A percentile compares a stretch with the other conserved stretches of the same genome.
phyloP scores from a whole-genome alignment of 2,113 vertebrate genomes.

The Menidia beryllina region DNA sequence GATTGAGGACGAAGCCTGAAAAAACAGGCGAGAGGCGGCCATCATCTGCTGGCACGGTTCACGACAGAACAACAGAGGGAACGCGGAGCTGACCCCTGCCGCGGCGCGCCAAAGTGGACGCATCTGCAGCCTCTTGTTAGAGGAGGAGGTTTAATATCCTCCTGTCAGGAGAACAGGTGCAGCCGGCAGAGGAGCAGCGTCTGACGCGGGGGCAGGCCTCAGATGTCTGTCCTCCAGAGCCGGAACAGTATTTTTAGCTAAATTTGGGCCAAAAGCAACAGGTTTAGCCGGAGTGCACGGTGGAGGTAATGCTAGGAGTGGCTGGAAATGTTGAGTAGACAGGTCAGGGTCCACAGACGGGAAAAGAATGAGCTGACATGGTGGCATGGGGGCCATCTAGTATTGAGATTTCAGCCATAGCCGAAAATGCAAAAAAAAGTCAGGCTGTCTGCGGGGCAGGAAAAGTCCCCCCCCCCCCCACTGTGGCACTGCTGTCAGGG shows the following conservation, averaged over 20 bases:
- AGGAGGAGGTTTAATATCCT: conserved; percentile 50
- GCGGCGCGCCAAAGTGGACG: conserved; percentile 4
- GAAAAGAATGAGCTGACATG: background rate
- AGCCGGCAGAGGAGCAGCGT: conserved; percentile 23
- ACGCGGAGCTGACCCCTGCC: conserved; percentile 36
- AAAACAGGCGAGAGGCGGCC: background rate
- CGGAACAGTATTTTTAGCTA: conserved; percentile 49
- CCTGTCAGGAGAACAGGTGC: conserved; percentile 46
- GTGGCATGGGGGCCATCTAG: background rate
- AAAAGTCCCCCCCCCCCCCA: background rate
- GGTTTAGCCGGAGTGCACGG: no score
- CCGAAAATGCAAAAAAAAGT: conserved; percentile 4
- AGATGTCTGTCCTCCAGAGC: conserved; percentile 25
- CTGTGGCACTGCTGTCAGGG: background rate
- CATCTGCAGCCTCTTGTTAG: conserved; percentile 38
- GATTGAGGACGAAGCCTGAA: background rate
- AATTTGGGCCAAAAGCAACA: no score
- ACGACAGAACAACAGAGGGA: conserved; percentile 16
- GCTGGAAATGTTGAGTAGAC: conserved; percentile 28
- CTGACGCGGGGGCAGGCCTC: conserved; percentile 33
- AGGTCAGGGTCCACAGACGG: conserved; percentile 3
- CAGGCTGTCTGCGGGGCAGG: conserved; percentile 5
- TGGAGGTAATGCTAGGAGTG: conserved; percentile 14
- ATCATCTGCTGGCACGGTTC: conserved; percentile 19
- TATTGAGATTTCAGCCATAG: background rate